Conservation (phyloP, 2,888 invertebrate genomes). For the Hirtodrosophila confusa region DNA sequence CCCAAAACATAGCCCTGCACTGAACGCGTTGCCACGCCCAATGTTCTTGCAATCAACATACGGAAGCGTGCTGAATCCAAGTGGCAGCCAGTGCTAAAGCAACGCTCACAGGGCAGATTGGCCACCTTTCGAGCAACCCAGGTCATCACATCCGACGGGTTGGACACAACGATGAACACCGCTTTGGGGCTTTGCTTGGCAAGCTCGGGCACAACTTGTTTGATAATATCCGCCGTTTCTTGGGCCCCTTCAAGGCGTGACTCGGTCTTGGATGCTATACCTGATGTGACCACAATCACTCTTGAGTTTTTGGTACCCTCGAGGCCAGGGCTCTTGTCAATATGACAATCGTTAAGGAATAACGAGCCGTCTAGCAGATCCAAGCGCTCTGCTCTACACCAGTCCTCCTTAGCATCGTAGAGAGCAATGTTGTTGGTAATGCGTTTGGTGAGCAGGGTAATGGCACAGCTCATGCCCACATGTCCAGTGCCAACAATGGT, state of each 20-base stretch:
- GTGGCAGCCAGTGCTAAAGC: conserved; percentile 95
- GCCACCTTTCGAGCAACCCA: conserved; percentile 95
- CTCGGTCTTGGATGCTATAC: conserved; percentile 92
- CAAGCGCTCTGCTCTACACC: conserved; percentile 85
- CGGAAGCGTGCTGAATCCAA: conserved; percentile 94
- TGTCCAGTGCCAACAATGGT: conserved; percentile 93
- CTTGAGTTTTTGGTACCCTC: conserved; percentile 89
- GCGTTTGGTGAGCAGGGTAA: conserved; percentile 90
- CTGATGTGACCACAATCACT: conserved; percentile 93
- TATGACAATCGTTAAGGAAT: conserved; percentile 90
- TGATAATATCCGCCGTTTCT: conserved; percentile 92
- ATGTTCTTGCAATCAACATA: conserved; percentile 90
- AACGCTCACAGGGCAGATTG: conserved; percentile 91
- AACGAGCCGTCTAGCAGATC: conserved; percentile 88
- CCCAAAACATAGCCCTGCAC: conserved; percentile 95
- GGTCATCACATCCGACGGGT: conserved; percentile 95
- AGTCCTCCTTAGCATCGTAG: conserved; percentile 91
- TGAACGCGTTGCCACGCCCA: conserved; percentile 91
- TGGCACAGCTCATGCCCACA: conserved; percentile 94
- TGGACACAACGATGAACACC: conserved; percentile 91
- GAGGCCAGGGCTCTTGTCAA: conserved; percentile 88
- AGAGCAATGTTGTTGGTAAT: conserved; percentile 91
- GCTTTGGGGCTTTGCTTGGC: conserved; percentile 89
- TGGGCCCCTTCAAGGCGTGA: conserved; percentile 91
- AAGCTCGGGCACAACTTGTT: conserved; percentile 88